A percentile compares a stretch with the other conserved stretches of the same genome.
These are phyloP conservation scores for Sander vitreus DNA, from an alignment of 2,113 vertebrate species.

Conservation along the genomic window DNA sequence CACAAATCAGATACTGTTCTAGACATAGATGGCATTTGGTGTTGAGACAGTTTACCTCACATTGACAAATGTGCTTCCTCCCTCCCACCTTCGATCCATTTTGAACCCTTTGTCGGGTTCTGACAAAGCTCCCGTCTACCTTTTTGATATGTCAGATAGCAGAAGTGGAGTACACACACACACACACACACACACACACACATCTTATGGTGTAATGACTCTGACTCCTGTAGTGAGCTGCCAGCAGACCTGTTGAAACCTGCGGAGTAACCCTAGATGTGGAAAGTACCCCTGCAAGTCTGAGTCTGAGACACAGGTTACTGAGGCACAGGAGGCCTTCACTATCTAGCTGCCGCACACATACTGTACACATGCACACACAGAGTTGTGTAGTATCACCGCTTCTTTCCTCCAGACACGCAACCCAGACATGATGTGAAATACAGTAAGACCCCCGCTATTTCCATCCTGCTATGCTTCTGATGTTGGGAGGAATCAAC, in stretches of 20 bases:
- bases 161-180: conserved; percentile 39
- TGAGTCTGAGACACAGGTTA: conserved; percentile 53
- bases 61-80: neutral
- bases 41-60: neutral
- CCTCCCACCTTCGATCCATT: conserved; percentile 10
- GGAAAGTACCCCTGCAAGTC: conserved; percentile 80
- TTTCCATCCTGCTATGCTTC: conserved; percentile 54
- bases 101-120: conserved; percentile 32
- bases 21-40: neutral
- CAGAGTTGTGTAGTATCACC: conserved; percentile 26
- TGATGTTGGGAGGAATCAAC: conserved; percentile 50
- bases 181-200: conserved; percentile 41
- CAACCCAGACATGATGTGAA: conserved; percentile 69
- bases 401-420: conserved; percentile 59
- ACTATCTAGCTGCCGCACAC: conserved; percentile 12
- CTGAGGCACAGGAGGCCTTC: conserved; percentile 40
- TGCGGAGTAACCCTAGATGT: conserved; percentile 81
- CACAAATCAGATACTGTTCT: neutral
- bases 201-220: conserved; percentile 69
- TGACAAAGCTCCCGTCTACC: conserved; percentile 35
- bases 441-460: conserved; percentile 54
- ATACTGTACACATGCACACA: conserved; percentile 16
- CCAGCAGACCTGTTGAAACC: conserved; percentile 76
- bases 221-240: conserved; percentile 66
- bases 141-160: conserved; percentile 65